Conservation (phyloP, 2,888 invertebrate species). For the Lithophane ornitopus region DNA sequence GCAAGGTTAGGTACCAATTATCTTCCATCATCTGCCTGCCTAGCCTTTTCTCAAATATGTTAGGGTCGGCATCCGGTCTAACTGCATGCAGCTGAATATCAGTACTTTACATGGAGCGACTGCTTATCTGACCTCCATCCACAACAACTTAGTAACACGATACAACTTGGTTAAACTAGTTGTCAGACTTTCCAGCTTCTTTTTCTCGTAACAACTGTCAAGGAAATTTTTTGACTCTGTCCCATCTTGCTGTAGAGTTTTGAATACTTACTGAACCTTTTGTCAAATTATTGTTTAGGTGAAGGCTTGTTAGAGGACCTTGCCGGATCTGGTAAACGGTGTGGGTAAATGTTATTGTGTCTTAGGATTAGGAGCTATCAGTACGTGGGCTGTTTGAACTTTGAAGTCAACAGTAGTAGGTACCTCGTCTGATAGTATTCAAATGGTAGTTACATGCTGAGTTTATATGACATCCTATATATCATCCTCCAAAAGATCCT, state of each 20-base stretch:
- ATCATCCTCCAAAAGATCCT: no score
- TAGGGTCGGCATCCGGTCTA: neutral
- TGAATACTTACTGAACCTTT: slow-evolving; percentile 15
- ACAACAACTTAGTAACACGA: neutral
- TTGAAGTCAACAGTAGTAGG: slow-evolving; percentile 26
- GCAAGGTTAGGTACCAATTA: neutral
- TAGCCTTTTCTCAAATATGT: neutral
- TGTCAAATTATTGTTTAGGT: slow-evolving; percentile 1
- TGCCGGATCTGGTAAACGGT: slow-evolving; percentile 38
- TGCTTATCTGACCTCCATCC: neutral
- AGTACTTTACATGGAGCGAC: neutral
- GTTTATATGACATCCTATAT: no score
- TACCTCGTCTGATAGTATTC: neutral
- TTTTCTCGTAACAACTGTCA: neutral
- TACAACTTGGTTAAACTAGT: neutral
- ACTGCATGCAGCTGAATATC: neutral
- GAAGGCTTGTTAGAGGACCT: slow-evolving; percentile 4
- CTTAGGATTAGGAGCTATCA: slow-evolving; percentile 6
- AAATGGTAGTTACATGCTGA: neutral
- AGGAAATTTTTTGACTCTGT: neutral
- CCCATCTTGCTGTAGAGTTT: neutral
- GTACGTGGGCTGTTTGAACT: slow-evolving; percentile 39
- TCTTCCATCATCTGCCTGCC: neutral
- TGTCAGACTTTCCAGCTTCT: neutral
- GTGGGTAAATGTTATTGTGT: slow-evolving; percentile 53